Base-by-base conservation (phyloP, 2,888 invertebrate species). In the Galerucella pusilla region DNA sequence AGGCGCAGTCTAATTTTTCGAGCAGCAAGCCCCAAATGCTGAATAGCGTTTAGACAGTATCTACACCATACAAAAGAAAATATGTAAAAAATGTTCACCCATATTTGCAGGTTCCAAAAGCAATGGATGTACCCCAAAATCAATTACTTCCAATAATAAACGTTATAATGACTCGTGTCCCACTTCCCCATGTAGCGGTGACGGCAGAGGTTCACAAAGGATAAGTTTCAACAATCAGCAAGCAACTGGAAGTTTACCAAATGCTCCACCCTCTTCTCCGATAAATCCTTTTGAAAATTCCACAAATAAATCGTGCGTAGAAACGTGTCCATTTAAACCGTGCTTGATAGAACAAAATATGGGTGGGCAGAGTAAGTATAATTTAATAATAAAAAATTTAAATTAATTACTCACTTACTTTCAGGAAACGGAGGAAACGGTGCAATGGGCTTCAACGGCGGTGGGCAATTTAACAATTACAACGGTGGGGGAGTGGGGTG, bases 281-380 rank as follows among this genome's bases (percentile, higher is more conserved):
- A n/a, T 54, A 5, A 14, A 54, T n/a, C 57, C 57, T 20, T 57
- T 57, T 16, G 57, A 16, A 16, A 57, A 57, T 57, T 10, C 57
- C 57, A 10, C 10, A 20, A 20, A 49, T 49, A 42, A 63, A 16
- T 12, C 3, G 16, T 65, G 64, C 11, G 12, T 46, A 16, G 46
- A 65, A 11, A 52, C 28, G n/a, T 77, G 76, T 66, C 77, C 81
- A 16, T 68, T 52, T 14, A 46, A 71, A 28, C 75, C 79, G 20
- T 75, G 80, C 61, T 71, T 75, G 5, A 59, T 67, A 64, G 73
- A 77, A 9, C 35, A 42, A 42, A 35, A 35, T 35, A 35, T 35
- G 2, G 28, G 28, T 2, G 28, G 2, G 35, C 35, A 35, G 35
- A 42, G 35, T 42, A 42, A 42, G 35, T 42, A 7, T 42, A 42